Base-by-base conservation (phyloP, 2,797 vertebrate genomes). In the Galagoides demidoff region DNA sequence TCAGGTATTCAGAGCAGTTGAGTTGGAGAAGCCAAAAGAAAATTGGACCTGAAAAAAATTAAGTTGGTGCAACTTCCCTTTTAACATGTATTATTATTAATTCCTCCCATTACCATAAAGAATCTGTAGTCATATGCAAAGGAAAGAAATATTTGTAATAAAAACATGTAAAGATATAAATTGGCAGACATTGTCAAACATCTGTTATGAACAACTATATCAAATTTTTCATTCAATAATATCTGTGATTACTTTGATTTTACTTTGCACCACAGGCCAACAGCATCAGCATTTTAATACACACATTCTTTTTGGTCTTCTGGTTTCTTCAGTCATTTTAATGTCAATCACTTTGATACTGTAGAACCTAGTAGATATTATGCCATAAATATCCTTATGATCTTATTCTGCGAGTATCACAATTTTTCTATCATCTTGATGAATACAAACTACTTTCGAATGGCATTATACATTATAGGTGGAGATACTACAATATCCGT, bases 361-460 rank as follows among this genome's bases (percentile, higher is more conserved):
- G 2, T 68, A 64, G 52, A 83, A 34, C 5, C 68, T 70, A 89
- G 8, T 52, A 66, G 37, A 14, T 45, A 37, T 79, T 74, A 57
- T 39, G 79, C 19, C 7, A 82, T 3, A 57, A 74, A 57, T 43
- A 90, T 64, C 34, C 93, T 94, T 84, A 45, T 85, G 23, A 81
- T 71, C 34, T 61, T 85, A 64, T 84, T 86, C n/a, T 82, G 10
- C 92, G 37, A 78, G 17, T 79, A 70, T 20, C 7, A 71, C 25
- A 84, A 92, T 93, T 92, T 27, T 23, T 77, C 73, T 45, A 71
- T 81, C 29, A 63, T 37, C 29, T 83, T 83, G 14, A 64, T 37
- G 10, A 39, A 89, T 27, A 95, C 52, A n/a, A 7, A 77, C 63
- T 89, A 87, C 3, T 89, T 97, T 86, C 29, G 84, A 78, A 89